These are phyloP conservation scores for Hephaestus fuliginosus DNA, from an alignment of 2,797 vertebrate species.

Conservation along the genomic window DNA sequence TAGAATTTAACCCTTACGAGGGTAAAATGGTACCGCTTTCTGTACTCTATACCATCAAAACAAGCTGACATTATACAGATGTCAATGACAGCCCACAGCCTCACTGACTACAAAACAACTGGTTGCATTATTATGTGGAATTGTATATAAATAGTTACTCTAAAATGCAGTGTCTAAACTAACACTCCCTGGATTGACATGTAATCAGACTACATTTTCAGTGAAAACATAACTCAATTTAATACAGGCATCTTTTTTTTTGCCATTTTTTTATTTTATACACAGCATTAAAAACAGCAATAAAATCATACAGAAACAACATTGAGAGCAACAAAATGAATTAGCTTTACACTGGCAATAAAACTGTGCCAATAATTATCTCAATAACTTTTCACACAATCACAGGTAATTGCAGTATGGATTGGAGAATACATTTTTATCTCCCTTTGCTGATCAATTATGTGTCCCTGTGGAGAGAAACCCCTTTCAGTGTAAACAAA, in stretches of 20 bases:
- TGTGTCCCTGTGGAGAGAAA: not conserved
- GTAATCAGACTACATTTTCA: not conserved
- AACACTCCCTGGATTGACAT: no score
- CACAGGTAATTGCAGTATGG: not conserved
- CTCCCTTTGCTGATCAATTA: not conserved
- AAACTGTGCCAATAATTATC: not conserved
- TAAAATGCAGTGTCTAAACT: not conserved
- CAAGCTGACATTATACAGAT: not conserved
- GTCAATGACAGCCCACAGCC: not conserved
- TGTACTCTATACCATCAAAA: not conserved
- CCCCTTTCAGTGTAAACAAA: not conserved
- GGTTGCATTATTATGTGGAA: not conserved
- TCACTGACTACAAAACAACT: not conserved
- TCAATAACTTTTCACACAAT: not conserved
- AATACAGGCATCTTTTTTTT: not conserved
- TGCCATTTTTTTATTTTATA: not conserved
- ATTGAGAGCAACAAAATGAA: not conserved
- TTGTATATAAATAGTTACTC: not conserved
- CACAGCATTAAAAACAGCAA: not conserved
- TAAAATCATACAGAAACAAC: not conserved
- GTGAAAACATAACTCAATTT: not conserved
- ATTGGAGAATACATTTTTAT: not conserved
- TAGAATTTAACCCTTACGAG: slow-evolving; percentile 56
- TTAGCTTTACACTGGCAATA: not conserved
- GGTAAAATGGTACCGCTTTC: not conserved